Conservation (phyloP, 2,888 invertebrate species). For the Cynaeus angustus region DNA sequence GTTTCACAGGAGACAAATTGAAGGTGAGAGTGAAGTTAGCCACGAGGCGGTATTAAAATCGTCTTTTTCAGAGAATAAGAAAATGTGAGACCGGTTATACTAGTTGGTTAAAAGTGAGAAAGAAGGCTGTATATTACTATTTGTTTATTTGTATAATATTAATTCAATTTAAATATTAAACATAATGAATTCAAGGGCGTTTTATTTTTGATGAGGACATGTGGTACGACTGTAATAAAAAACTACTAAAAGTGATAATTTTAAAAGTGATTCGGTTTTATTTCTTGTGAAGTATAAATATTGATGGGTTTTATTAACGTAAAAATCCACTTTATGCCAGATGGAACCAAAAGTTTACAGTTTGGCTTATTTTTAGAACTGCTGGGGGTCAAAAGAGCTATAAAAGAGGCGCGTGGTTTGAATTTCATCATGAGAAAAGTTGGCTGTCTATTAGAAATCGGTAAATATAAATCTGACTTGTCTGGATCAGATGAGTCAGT, state of each 20-base stretch:
- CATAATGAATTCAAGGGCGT: slow-evolving; percentile 37
- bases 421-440: too few relatives aligned
- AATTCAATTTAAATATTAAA: slow-evolving; percentile 49
- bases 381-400: too few relatives aligned
- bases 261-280: too few relatives aligned
- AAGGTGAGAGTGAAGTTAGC: slow-evolving; percentile 55
- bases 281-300: too few relatives aligned
- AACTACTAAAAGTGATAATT: slow-evolving; percentile 66
- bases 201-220: slow-evolving; percentile 6
- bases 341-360: too few relatives aligned
- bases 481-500: too few relatives aligned
- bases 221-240: neutral
- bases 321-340: too few relatives aligned
- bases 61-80: slow-evolving; percentile 64
- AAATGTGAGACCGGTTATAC: slow-evolving; percentile 60
- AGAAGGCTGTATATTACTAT: slow-evolving; percentile 69
- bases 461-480: too few relatives aligned
- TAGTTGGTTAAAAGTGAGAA: slow-evolving; percentile 65
- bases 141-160: slow-evolving; percentile 69
- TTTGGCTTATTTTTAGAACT: too few relatives aligned
- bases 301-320: too few relatives aligned
- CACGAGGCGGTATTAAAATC: neutral
- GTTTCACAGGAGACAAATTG: slow-evolving; percentile 63
- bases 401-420: too few relatives aligned
- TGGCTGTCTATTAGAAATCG: too few relatives aligned